Evolutionary conservation across 2,113 vertebrate species (phyloP).

Genomic region (Acanthochromis polyacanthus): DNA sequence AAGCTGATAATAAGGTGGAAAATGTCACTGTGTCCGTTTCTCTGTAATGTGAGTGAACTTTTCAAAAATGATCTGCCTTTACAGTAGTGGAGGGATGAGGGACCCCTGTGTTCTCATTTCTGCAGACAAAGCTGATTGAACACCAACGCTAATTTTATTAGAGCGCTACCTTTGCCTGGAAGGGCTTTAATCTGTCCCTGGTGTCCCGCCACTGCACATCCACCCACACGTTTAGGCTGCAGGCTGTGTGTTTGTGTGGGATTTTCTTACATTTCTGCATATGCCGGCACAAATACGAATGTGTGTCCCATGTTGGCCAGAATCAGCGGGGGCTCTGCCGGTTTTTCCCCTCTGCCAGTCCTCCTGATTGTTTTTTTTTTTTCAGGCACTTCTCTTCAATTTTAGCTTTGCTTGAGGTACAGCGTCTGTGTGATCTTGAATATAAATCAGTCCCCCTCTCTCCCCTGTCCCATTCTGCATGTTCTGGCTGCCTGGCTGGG

Average conservation of each 20-base stretch:
- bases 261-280: constrained; percentile 38
- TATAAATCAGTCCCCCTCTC: constrained; percentile 57
- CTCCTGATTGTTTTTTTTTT: constrained; percentile 44
- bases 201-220: constrained; percentile 50
- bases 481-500: constrained; percentile 57
- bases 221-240: constrained; percentile 40
- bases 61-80: background rate
- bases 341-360: constrained; percentile 2
- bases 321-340: constrained; percentile 22
- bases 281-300: constrained; percentile 15
- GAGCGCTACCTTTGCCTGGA: constrained; percentile 63
- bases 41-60: background rate
- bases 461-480: constrained; percentile 60
- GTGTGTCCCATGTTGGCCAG: constrained; percentile 41
- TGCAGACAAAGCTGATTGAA: constrained; percentile 58
- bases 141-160: constrained; percentile 67
- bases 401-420: constrained; percentile 66
- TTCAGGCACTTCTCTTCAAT: constrained; percentile 36
- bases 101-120: constrained; percentile 34
- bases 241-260: constrained; percentile 52
- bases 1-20: background rate
- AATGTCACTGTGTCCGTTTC: background rate
- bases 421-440: constrained; percentile 67
- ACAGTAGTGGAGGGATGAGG: constrained; percentile 9
- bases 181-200: constrained; percentile 40